These are phyloP conservation scores for Phymatocera aterrima DNA, from an alignment of 2,888 invertebrate genomes.

Conservation along the genomic window DNA sequence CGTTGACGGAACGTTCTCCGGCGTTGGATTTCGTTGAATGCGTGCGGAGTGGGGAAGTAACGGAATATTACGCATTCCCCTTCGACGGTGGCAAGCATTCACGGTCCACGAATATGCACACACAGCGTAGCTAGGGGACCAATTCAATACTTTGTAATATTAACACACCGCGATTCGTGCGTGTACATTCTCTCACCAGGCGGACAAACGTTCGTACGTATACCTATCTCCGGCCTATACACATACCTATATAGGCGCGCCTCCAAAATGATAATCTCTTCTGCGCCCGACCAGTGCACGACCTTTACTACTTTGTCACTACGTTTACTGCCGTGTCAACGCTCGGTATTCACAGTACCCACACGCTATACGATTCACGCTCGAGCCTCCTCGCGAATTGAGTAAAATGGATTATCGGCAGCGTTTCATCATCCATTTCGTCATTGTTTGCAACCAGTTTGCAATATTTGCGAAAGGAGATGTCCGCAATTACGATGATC, in stretches of 20 bases:
- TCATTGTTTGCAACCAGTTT: too few relatives aligned
- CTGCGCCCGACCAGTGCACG: conserved; percentile 1
- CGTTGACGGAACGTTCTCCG: not conserved
- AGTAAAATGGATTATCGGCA: too few relatives aligned
- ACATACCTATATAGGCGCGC: not conserved
- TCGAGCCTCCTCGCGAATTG: too few relatives aligned
- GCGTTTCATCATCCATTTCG: too few relatives aligned
- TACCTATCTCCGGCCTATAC: not conserved
- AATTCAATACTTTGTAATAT: too few relatives aligned
- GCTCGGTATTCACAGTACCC: too few relatives aligned
- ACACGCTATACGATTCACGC: too few relatives aligned
- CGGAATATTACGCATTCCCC: not conserved
- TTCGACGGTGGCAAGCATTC: not conserved
- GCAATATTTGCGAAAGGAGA: too few relatives aligned
- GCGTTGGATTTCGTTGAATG: not conserved
- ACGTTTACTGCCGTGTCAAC: not conserved
- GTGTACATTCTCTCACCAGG: too few relatives aligned
- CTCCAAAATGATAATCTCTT: not conserved
- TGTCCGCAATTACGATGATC: too few relatives aligned
- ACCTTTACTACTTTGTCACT: not conserved
- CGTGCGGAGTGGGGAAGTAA: not conserved
- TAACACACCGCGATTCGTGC: too few relatives aligned
- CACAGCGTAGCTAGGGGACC: not conserved
- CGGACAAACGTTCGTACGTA: not conserved
- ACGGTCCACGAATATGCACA: not conserved